Evolutionary conservation across 2,113 vertebrate species (phyloP), one percentile per base, ranked within the genome.

Genomic region (Aphelocoma coerulescens): DNA sequence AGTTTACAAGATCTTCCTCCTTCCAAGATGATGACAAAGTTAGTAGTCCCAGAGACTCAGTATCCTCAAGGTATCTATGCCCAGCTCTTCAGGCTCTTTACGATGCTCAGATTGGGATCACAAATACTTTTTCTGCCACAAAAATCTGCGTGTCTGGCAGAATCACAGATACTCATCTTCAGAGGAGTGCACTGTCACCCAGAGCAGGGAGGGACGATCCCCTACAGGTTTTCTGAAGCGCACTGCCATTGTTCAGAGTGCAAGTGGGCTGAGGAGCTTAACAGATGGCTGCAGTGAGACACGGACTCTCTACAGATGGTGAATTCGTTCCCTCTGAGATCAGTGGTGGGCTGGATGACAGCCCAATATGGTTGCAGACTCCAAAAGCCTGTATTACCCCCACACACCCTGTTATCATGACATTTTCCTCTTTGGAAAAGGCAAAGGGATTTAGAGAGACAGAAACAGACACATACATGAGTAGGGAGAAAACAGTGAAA

Each of bases 281-380:
- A 96, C 97, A 98, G 97, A 98, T 98, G 97, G 98, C 48, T 88
- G 91, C 94, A 92, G 95, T 94, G 96, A 97, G 97, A 95, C 95
- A 97, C 65, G 95, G 96, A 96, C 88, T 96, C 83, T 97, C 86
- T 97, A 44, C 97, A 98, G 97, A 98, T 98, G 97, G 97, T 87
- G 76, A 78, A 92, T 95, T 97, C 91, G 96, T 92, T 98, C 94
- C 93, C 92, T 97, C 68, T 5, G 87, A 95, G 92, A 91, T 85
- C 76, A 69, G 82, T 92, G 82, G 85, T 95, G 80, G 90, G 93
- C 92, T 97, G 93, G 86, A 97, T 97, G 95, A 97, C 85, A 96
- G 89, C 96, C 88, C 69, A 92, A 96, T 89, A 93, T 93, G 81
- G 78, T 77, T 92, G 89, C 88, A 97, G 91, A 81, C 84, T 96